Conservation (phyloP, 2,888 invertebrate species). For the Arrhopalites spinosus region DNA sequence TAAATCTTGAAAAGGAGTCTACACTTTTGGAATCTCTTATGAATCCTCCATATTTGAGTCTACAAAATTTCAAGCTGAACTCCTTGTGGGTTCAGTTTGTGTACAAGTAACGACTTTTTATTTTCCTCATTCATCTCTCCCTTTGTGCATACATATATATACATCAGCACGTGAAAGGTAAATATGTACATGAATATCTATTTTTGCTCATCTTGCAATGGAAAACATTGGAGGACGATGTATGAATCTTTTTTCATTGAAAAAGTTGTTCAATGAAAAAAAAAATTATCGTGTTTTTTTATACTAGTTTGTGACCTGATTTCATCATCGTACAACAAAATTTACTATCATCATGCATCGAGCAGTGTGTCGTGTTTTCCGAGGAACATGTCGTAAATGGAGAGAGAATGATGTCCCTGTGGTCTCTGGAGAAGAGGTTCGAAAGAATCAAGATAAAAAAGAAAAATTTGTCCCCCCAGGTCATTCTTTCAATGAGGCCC, state of each 20-base stretch:
- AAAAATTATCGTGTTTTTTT: too few relatives aligned
- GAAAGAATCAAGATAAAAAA: conserved; percentile 41
- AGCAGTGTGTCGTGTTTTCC: conserved; percentile 46
- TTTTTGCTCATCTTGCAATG: too few relatives aligned
- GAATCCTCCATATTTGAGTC: too few relatives aligned
- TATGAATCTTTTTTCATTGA: too few relatives aligned
- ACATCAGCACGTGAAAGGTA: neutral
- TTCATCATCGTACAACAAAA: neutral
- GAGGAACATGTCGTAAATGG: conserved; percentile 46
- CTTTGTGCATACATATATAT: neutral
- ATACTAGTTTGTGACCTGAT: neutral
- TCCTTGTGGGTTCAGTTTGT: too few relatives aligned
- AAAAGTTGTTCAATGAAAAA: too few relatives aligned
- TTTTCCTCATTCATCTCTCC: neutral
- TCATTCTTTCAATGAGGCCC: conserved; percentile 46
- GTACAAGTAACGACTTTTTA: neutral
- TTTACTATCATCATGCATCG: conserved; percentile 44
- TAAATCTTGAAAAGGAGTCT: too few relatives aligned
- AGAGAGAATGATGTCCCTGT: conserved; percentile 48
- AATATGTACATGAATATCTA: neutral
- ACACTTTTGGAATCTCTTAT: too few relatives aligned
- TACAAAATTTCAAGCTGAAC: too few relatives aligned
- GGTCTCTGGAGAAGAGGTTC: conserved; percentile 45
- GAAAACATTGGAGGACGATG: neutral
- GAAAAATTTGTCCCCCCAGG: conserved; percentile 42